Evolutionary conservation across 2,113 vertebrate genomes (phyloP).

Genomic region (Platichthys stellatus): DNA sequence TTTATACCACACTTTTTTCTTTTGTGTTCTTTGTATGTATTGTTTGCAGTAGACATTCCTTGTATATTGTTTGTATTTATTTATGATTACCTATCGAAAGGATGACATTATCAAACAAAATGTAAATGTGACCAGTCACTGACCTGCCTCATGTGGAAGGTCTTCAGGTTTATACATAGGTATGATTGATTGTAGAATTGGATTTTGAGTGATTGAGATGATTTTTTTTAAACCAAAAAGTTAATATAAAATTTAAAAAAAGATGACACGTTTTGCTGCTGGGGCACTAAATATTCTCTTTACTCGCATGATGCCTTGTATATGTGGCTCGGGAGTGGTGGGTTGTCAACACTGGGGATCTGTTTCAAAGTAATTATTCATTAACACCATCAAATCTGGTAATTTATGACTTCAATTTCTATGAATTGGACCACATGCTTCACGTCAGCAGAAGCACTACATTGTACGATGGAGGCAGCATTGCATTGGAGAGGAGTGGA

Average conservation of each 20-base stretch:
- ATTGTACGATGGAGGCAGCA: conserved; percentile 84
- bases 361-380: conserved; percentile 64
- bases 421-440: conserved; percentile 85
- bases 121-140: conserved; percentile 46
- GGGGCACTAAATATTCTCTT: conserved; percentile 88
- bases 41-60: conserved; percentile 98
- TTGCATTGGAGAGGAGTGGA: conserved; percentile 83
- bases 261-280: conserved; percentile 82
- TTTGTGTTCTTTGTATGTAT: conserved; percentile 80
- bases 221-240: conserved; percentile 65
- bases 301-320: conserved; percentile 72
- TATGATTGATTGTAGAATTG: conserved; percentile 90
- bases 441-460: conserved; percentile 87
- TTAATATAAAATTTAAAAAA: conserved; percentile 64
- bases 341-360: conserved; percentile 73
- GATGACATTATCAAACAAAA: conserved; percentile 73
- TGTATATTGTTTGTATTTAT: conserved; percentile 98
- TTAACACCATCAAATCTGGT: conserved; percentile 81
- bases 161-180: conserved; percentile 87
- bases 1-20: conserved; percentile 78
- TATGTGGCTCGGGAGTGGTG: conserved; percentile 67
- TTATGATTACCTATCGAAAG: conserved; percentile 93
- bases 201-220: conserved; percentile 84
- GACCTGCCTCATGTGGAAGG: conserved; percentile 81
- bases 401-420: conserved; percentile 82